Evolutionary conservation across 1,140 invertebrate genomes (phyloP), one percentile per base, ranked within the genome.

Genomic region (Epicauta chinensis): DNA sequence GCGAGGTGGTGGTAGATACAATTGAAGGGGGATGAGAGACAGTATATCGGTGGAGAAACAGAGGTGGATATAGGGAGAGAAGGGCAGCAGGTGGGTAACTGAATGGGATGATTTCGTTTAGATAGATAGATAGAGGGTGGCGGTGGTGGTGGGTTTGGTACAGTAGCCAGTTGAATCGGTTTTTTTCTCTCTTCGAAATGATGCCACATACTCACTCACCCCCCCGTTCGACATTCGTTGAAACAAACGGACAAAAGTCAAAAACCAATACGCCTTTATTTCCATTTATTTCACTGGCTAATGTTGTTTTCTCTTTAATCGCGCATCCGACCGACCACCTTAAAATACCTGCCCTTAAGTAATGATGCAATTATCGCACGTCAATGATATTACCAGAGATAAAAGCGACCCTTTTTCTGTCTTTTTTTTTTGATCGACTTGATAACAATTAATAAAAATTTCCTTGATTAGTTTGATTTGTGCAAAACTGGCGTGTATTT

Each of bases 231-330:
- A 50, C 56, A 64, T 62, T 64, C 65, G 61, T 65, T 65, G 60
- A 58, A 63, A 64, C 60, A 61, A n/a, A 58, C 61, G 60, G 62
- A 68, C 66, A 68, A 68, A 67, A 68, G 66, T 64, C 63, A 68
- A 68, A 68, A 68, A 68, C 66, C 66, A 68, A 66, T 68, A 66
- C 64, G 65, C 64, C 66, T 68, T 68, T 64, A 63, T 68, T 68
- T 66, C 66, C 66, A 68, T 68, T 68, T 68, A 68, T 68, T n/a
- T 68, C 64, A 61, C 56, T 59, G 61, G 56, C 56, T 61, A 53
- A 57, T 56, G 56, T 57, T 60, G 60, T 62, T n/a, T n/a, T n/a
- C n/a, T n/a, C n/a, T n/a, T n/a, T n/a, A n/a, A n/a, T n/a, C n/a
- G n/a, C n/a, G n/a, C n/a, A n/a, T n/a, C n/a, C n/a, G n/a, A n/a